Evolutionary conservation across 1,140 invertebrate genomes (phyloP), one percentile per base, ranked within the genome.

Genomic region (Macrostomum lignano): DNA sequence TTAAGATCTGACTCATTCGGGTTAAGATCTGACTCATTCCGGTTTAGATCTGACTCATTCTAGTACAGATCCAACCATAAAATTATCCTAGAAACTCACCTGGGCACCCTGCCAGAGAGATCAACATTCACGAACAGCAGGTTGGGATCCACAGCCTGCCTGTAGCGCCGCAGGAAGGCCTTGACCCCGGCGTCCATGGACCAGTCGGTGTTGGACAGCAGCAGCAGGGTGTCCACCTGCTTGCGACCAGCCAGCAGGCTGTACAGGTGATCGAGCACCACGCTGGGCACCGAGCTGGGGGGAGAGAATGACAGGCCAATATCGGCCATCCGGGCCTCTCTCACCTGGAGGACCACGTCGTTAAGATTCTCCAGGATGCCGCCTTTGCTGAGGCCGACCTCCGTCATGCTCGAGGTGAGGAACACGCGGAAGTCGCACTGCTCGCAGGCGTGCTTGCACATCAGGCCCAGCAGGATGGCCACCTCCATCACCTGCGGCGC

Each of bases 361-460:
- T 23, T 7, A 7, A 41, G 17, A 7, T 17, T n/a, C 22, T 39
- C 30, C 49, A 38, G n/a, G n/a, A n/a, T n/a, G n/a, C n/a, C n/a
- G n/a, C n/a, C n/a, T n/a, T n/a, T n/a, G n/a, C n/a, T n/a, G 6
- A 54, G 39, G 15, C 47, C 33, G 4, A 52, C 43, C 9, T 23
- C 33, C 3, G 24, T 28, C 25, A 39, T 44, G 13, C 22, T 17
- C 0, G 21, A 15, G 1, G 32, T 28, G 21, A 46, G 35, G 33
- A 43, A 54, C 1, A 48, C 36, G 17, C 53, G 29, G 38, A 60
- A 31, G 14, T 46, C 40, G 38, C 52, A 49, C 6, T 54, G 44
- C 37, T 61, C 59, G 49, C 59, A 60, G 0, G 55, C 49, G 36
- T 55, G 49, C 37, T 56, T 52, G 39, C 54, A 60, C 59, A 61